Conservation (phyloP, 1,140 invertebrate genomes). For the Platorchestia sp. region DNA sequence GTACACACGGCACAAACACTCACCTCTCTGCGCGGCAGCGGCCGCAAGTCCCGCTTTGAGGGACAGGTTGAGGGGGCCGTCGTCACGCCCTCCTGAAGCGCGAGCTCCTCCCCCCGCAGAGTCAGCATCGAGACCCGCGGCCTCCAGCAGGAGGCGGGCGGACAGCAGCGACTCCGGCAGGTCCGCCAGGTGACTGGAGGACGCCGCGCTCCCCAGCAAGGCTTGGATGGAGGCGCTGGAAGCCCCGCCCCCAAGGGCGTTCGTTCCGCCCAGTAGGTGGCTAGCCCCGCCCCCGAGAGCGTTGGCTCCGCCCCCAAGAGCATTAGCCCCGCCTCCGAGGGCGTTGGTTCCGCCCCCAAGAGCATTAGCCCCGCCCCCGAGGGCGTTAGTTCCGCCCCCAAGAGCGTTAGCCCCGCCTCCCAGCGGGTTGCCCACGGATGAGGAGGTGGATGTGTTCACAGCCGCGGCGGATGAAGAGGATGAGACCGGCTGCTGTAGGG, state of each 20-base stretch:
- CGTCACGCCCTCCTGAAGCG: conserved; percentile 69
- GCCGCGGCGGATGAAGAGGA: neutral
- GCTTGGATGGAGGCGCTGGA: neutral
- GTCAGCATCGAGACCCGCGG: conserved; percentile 61
- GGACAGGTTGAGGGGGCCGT: conserved; percentile 85
- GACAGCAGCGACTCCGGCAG: conserved; percentile 65
- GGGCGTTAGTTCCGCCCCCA: conserved; percentile 47
- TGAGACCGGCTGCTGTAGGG: neutral
- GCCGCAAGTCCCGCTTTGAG: conserved; percentile 77
- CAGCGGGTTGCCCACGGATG: neutral
- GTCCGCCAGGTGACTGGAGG: conserved; percentile 55
- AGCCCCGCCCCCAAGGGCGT: neutral
- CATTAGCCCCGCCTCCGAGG: conserved; percentile 5
- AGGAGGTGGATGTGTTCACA: neutral
- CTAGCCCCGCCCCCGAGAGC: neutral
- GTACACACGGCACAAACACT: neutral
- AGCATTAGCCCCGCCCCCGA: conserved; percentile 57
- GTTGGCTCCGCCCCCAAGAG: neutral
- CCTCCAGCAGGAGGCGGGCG: conserved; percentile 44
- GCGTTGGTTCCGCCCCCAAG: conserved; percentile 24
- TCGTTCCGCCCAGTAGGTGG: neutral
- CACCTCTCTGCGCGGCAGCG: conserved; percentile 69
- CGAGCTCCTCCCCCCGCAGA: conserved; percentile 61
- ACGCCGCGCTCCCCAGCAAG: neutral
- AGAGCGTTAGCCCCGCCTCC: conserved; percentile 56